phyloP scores from a whole-genome alignment of 35 echinoderm and acorn worm genomes.

The Ptychodera flava region DNA sequence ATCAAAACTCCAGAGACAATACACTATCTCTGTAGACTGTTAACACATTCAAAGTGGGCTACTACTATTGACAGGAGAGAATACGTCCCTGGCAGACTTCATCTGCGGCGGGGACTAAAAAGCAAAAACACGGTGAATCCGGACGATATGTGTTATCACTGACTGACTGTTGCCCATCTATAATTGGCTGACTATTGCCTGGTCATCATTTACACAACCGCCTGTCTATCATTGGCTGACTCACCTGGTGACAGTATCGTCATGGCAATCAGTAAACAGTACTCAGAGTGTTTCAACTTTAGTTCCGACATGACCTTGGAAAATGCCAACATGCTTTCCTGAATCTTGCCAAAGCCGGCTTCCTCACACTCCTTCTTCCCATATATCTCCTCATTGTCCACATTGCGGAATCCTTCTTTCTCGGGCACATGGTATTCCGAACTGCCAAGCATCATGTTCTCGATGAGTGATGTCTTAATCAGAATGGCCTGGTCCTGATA shows the following conservation, averaged over 20 bases:
- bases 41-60: too few species aligned
- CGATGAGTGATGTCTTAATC: constrained; percentile 65
- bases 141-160: too few species aligned
- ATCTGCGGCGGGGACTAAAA: too few species aligned
- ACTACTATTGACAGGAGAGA: too few species aligned
- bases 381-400: constrained; percentile 25
- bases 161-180: too few species aligned
- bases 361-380: constrained; percentile 12
- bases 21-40: too few species aligned
- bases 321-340: constrained; percentile 15
- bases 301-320: constrained; percentile 48
- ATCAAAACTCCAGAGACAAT: too few species aligned
- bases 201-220: too few species aligned
- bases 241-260: constrained; percentile 76
- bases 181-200: too few species aligned
- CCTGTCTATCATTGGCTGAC: too few species aligned
- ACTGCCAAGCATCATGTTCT: constrained; percentile 58
- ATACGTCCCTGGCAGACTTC: too few species aligned
- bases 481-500: constrained; percentile 69
- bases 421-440: constrained; percentile 45
- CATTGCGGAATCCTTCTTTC: constrained; percentile 40
- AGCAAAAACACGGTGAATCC: too few species aligned
- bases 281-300: constrained; percentile 29
- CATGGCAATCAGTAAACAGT: constrained; percentile 48
- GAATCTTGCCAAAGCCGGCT: constrained; percentile 40